Base-by-base conservation (phyloP, 2,888 invertebrate genomes). In the Thymelicus acteon region DNA sequence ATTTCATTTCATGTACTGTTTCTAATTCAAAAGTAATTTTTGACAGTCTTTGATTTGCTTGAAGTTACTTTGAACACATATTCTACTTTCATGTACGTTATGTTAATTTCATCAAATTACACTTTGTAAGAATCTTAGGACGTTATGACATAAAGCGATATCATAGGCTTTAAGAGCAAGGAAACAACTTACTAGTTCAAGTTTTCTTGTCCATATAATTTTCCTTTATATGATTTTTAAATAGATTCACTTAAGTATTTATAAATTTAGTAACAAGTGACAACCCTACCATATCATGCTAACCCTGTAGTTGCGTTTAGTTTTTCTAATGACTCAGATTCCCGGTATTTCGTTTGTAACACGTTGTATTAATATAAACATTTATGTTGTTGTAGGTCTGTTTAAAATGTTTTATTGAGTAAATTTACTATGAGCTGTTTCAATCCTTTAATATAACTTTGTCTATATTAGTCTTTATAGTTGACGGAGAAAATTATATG, bases 291-390 rank as follows among this genome's bases (percentile, higher is more conserved):
- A 13, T 10, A 7, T 13, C 24, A 63, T 15, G 60, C 19, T 44
- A 40, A 60, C 60, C 31, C 63, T 24, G 49, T 10, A 63, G 31
- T 19, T 52, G 64, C 37, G 19, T 15, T 64, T 40, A 39, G 10
- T 47, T 47, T 48, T 48, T 60, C 67, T 67, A 67, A 67, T 67
- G 60, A 49, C 67, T 67, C 48, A 49, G 12, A 49, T 67, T 67
- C 67, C 67, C 37, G 60, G 67, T 67, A 67, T 67, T 67, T 13
- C 37, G 49, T 67, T 67, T 66, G 57, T 13, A 67, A 67, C 60
- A 54, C 7, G 10, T 7, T 40, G 39, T 49, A 67, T 67, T 60
- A 67, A 67, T 60, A 67, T 54, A 66, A 66, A 66, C 60, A 48
- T 60, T 58, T 60, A 48, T 60, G 31, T 37, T 37, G n/a, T 37